Evolutionary conservation across 64 coral and sea anemone species (phyloP).

Genomic region (Montipora sp.): DNA sequence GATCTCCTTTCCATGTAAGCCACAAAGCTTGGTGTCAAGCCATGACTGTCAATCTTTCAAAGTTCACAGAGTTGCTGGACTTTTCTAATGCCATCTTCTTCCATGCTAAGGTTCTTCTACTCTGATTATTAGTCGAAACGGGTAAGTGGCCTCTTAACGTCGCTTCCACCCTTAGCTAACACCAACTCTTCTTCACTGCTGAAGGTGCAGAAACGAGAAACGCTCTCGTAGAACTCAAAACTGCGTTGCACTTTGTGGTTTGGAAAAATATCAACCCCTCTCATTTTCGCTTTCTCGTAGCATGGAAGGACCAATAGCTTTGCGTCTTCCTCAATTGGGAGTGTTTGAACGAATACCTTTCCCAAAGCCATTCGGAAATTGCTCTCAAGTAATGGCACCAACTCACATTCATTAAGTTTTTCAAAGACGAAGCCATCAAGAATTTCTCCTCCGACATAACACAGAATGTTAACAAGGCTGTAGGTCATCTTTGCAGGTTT

Average conservation of each 20-base stretch:
- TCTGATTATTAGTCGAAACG: slow-evolving; percentile 24
- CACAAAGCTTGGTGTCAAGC: slow-evolving; percentile 38
- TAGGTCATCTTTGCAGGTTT: slow-evolving; percentile 21
- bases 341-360: slow-evolving; percentile 19
- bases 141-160: slow-evolving; percentile 16
- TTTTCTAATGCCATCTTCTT: slow-evolving; percentile 26
- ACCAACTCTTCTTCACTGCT: slow-evolving; percentile 46
- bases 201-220: slow-evolving; percentile 27
- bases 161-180: slow-evolving; percentile 32
- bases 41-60: slow-evolving; percentile 38
- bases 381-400: slow-evolving; percentile 20
- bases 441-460: slow-evolving; percentile 60
- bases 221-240: slow-evolving; percentile 59
- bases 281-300: slow-evolving; percentile 33
- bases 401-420: slow-evolving; percentile 44
- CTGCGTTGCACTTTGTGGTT: slow-evolving; percentile 34
- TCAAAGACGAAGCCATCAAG: slow-evolving; percentile 57
- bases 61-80: slow-evolving; percentile 46
- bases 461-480: slow-evolving; percentile 51
- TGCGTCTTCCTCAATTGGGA: slow-evolving; percentile 32
- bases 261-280: not conserved
- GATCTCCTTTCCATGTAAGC: slow-evolving; percentile 25
- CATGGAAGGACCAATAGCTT: slow-evolving; percentile 47
- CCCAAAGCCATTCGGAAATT: slow-evolving; percentile 28
- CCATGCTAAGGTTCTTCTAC: slow-evolving; percentile 7